Evolutionary conservation across 2,888 invertebrate species (phyloP), one percentile per base, ranked within the genome.

Genomic region (Nomada hirtipes): DNA sequence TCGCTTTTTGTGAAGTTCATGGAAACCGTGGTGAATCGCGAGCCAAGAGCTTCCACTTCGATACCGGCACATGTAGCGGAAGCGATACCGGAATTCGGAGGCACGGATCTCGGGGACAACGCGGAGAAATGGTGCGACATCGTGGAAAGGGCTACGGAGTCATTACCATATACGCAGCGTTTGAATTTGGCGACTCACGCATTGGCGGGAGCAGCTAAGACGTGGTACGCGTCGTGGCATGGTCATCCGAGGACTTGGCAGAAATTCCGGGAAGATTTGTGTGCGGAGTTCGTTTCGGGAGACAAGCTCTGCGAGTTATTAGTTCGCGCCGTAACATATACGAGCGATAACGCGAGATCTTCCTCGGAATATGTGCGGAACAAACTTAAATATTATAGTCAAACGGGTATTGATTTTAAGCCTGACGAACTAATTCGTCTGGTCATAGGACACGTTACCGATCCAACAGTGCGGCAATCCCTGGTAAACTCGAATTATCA

Each of bases 231-330:
- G 10, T n/a, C 7, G 0, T 70, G 47, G 59, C 18, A 70, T 4
- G 71, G 61, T 3, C 26, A 60, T 50, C 60, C 71, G 2, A 15
- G 71, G n/a, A 71, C 61, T 1, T 71, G 71, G 61, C n/a, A 4
- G 4, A 71, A 42, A 20, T 71, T 71, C 15, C 47, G 36, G 1
- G 50, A 70, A 13, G 60, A 70, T 13, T 10, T 70, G 36, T 61
- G 60, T 11, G 10, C 60, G 15, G 60, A 29, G 7, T 68, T 68
- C 11, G 55, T 68, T 26, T 4, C 53, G 2, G 55, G n/a, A 15
- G 55, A 68, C 20, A n/a, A 50, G 18, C 23, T 68, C n/a, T 68
- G 68, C 42, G 68, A 68, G 20, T n/a, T 29, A 15, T 18, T 68
- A 18, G 18, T 36, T 20, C 68, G 68, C 13, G 42, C 68, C 4